phyloP scores from a whole-genome alignment of 1,140 invertebrate genomes.

The Ctenoplectra terminalis region DNA sequence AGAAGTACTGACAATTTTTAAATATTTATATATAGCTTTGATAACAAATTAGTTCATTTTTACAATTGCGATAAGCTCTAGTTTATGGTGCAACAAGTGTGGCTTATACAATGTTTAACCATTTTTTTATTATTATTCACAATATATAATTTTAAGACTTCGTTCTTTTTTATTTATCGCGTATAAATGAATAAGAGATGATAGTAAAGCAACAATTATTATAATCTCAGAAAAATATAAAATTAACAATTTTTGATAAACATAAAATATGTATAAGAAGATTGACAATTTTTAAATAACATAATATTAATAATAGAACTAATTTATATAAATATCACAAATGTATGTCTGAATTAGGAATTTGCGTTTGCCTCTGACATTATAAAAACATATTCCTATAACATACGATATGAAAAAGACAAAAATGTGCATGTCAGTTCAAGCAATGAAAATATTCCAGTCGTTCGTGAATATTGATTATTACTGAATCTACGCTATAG shows the following conservation, averaged over 20 bases:
- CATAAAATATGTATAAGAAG: neutral
- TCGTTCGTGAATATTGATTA: neutral
- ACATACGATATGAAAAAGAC: slow-evolving; percentile 2
- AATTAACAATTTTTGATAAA: slow-evolving; percentile 27
- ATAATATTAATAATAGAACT: slow-evolving; percentile 20
- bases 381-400: slow-evolving; percentile 6
- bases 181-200: neutral
- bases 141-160: slow-evolving; percentile 5
- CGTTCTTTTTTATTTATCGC: neutral
- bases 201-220: neutral
- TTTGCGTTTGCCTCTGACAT: slow-evolving; percentile 4
- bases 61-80: neutral
- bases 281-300: neutral
- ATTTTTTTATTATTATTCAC: slow-evolving; percentile 18
- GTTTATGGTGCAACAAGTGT: slow-evolving; percentile 1
- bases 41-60: slow-evolving; percentile 15
- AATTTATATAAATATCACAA: slow-evolving; percentile 35
- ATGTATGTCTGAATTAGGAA: slow-evolving; percentile 7
- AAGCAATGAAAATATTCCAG: slow-evolving; percentile 13
- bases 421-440: slow-evolving; percentile 9
- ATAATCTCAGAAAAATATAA: slow-evolving; percentile 26
- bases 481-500: slow-evolving; percentile 18
- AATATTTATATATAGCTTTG: neutral
- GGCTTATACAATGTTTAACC: neutral
- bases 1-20: slow-evolving; percentile 1